Percentiles rank a stretch among this genome's conserved stretches.
These are phyloP conservation scores for Palythoa grandis DNA, from an alignment of 92 coral and sea anemone species.

Conservation along the genomic window DNA sequence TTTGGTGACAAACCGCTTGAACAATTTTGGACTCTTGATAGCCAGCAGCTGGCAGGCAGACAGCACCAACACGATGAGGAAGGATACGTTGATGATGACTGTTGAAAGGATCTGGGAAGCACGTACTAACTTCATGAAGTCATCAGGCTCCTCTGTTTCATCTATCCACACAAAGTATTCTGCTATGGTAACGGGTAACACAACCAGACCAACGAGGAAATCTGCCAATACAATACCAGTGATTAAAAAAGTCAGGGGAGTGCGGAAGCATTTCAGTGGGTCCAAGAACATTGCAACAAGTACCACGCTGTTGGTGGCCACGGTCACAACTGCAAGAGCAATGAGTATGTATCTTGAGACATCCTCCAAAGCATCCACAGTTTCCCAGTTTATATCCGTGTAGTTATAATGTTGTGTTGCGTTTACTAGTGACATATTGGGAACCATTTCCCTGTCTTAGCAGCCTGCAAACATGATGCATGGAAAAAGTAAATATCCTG, in stretches of 20 bases:
- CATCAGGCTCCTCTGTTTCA: background rate
- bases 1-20: constrained; percentile 52
- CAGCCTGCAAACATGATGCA: background rate
- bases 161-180: constrained; percentile 18
- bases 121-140: constrained; percentile 27
- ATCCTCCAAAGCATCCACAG: constrained; percentile 8
- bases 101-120: constrained; percentile 52
- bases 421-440: background rate
- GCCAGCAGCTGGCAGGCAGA: constrained; percentile 66
- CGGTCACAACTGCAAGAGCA: constrained; percentile 51
- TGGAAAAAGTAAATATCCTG: background rate
- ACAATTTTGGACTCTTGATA: constrained; percentile 59
- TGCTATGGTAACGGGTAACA: constrained; percentile 66
- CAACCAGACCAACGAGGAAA: constrained; percentile 80
- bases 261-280: constrained; percentile 83
- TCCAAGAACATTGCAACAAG: constrained; percentile 72
- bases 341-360: constrained; percentile 20
- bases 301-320: constrained; percentile 70
- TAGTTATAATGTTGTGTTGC: background rate
- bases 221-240: constrained; percentile 76
- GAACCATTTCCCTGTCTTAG: background rate
- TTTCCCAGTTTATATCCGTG: constrained; percentile 2
- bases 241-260: constrained; percentile 75
- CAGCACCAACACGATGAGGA: constrained; percentile 68
- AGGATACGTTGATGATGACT: constrained; percentile 70